phyloP scores from a whole-genome alignment of 1,140 invertebrate genomes.

The Cylas formicarius region DNA sequence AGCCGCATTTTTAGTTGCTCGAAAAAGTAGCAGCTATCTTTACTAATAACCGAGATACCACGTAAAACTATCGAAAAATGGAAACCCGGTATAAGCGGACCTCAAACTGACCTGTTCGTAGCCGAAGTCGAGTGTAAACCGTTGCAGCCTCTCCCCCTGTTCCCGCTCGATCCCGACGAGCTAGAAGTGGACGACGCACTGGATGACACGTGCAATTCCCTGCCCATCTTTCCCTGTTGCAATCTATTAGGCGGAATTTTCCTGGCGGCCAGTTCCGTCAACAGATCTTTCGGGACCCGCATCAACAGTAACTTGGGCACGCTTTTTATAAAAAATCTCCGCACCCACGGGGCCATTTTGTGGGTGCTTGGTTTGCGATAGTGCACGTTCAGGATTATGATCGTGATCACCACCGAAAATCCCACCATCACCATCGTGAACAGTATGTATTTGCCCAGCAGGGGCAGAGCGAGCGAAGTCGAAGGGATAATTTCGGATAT shows the following conservation, averaged over 20 bases:
- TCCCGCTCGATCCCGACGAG: conserved; percentile 44
- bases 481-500: conserved; percentile 98
- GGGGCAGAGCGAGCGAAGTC: conserved; percentile 90
- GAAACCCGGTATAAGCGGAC: not conserved
- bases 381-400: conserved; percentile 97
- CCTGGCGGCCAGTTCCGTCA: conserved; percentile 69
- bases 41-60: too few species aligned
- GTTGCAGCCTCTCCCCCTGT: conserved; percentile 61
- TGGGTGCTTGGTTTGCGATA: conserved; percentile 98
- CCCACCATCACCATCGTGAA: conserved; percentile 98
- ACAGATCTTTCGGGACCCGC: conserved; percentile 73
- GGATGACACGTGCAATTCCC: conserved; percentile 55
- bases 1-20: too few species aligned
- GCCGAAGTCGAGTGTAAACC: conserved; percentile 65
- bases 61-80: too few species aligned
- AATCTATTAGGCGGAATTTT: conserved; percentile 56
- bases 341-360: conserved; percentile 89
- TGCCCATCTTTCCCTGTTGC: conserved; percentile 43
- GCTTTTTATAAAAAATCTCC: conserved; percentile 78
- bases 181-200: conserved; percentile 68
- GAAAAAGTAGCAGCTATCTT: too few species aligned
- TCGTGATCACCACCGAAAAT: conserved; percentile 93
- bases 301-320: conserved; percentile 79
- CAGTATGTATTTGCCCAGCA: conserved; percentile 95
- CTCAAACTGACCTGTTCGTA: conserved; percentile 51